phyloP scores from a whole-genome alignment of 1,140 invertebrate genomes.

The Adelges cooleyi region DNA sequence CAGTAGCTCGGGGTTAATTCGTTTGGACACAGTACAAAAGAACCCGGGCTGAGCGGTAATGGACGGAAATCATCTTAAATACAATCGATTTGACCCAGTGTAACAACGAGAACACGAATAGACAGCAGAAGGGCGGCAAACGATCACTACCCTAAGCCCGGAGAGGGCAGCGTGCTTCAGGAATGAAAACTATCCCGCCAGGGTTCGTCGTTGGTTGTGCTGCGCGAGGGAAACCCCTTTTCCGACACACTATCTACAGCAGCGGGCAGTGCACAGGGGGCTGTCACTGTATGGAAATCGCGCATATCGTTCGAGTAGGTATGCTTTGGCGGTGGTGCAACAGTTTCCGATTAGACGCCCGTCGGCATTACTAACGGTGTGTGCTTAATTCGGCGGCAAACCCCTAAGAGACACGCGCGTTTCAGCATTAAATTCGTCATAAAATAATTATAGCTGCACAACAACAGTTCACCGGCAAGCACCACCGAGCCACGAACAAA shows the following conservation, averaged over 20 bases:
- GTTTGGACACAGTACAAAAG: no score
- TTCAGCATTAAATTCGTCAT: no score
- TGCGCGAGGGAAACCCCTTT: neutral
- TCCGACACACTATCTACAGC: neutral
- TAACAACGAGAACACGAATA: neutral
- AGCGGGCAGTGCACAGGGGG: conserved; percentile 12
- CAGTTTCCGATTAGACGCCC: conserved; percentile 17
- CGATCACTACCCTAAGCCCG: neutral
- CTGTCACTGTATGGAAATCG: conserved; percentile 10
- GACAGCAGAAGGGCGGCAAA: neutral
- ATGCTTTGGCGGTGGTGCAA: conserved; percentile 8
- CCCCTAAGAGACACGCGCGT: no score
- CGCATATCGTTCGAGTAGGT: conserved; percentile 4
- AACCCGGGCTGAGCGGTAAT: no score
- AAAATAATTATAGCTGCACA: no score
- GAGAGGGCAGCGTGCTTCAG: neutral
- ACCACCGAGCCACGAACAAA: no score
- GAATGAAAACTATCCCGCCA: neutral
- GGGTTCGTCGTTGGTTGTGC: conserved; percentile 13
- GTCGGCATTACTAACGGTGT: no score
- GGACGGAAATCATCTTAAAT: conserved; percentile 15
- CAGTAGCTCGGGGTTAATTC: no score
- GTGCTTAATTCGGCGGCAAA: no score
- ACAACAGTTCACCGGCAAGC: no score
- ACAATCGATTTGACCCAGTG: conserved; percentile 23